phyloP scores from a whole-genome alignment of 2,113 vertebrate species.

The Scolopax mira region DNA sequence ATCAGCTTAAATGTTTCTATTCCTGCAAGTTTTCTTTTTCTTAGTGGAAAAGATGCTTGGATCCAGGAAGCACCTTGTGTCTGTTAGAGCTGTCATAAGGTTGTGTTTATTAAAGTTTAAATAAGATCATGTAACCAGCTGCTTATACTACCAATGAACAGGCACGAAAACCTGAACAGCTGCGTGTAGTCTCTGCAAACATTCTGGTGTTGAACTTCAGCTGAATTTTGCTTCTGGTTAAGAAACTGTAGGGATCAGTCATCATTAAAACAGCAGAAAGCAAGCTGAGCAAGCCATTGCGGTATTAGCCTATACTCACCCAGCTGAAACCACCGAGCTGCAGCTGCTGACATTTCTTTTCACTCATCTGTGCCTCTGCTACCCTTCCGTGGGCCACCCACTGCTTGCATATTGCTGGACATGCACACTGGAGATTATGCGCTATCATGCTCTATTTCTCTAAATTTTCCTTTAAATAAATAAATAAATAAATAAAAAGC shows the following conservation, averaged over 20 bases:
- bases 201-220: not conserved
- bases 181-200: not conserved
- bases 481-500: not conserved
- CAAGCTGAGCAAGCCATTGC: conserved; percentile 39
- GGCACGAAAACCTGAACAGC: not conserved
- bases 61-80: not conserved
- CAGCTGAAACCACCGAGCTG: conserved; percentile 22
- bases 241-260: conserved; percentile 12
- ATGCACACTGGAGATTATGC: not conserved
- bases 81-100: not conserved
- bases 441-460: conserved; percentile 3
- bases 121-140: not conserved
- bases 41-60: not conserved
- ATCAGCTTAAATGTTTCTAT: not conserved
- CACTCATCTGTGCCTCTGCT: conserved; percentile 6
- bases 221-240: conserved; percentile 13
- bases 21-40: not conserved
- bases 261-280: conserved; percentile 48
- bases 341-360: conserved; percentile 21
- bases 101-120: not conserved
- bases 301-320: not conserved
- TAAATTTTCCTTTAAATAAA: not conserved
- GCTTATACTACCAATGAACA: not conserved
- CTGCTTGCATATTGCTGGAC: not conserved
- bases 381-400: not conserved